phyloP scores from a whole-genome alignment of 2,888 invertebrate genomes.

The Xestia xanthographa region DNA sequence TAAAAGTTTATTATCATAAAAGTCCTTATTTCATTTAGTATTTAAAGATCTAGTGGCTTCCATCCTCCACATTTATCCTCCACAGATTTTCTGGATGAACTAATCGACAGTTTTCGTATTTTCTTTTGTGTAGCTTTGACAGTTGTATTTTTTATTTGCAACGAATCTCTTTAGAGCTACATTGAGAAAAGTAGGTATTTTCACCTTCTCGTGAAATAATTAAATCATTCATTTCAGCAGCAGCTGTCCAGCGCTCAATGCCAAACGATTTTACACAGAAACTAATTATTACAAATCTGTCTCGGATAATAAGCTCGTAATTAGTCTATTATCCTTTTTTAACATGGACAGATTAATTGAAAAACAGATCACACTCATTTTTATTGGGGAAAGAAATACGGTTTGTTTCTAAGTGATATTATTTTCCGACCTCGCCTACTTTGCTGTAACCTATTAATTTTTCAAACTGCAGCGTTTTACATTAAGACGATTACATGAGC shows the following conservation, averaged over 20 bases:
- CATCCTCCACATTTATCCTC: too few relatives aligned
- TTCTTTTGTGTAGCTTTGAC: neutral
- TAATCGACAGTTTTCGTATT: neutral
- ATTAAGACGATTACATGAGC: too few relatives aligned
- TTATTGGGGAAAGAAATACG: neutral
- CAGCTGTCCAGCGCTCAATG: constrained; percentile 20
- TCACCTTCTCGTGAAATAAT: neutral
- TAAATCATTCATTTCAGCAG: constrained; percentile 4
- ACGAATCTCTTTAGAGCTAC: neutral
- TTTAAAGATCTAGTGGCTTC: too few relatives aligned
- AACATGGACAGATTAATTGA: constrained; percentile 6
- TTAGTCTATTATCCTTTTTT: constrained; percentile 9
- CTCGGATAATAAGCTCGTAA: constrained; percentile 22
- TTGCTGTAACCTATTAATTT: constrained; percentile 1
- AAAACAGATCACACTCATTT: neutral
- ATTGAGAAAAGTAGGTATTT: neutral
- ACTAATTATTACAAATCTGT: constrained; percentile 22
- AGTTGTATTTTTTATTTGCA: neutral
- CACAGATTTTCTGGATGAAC: too few relatives aligned
- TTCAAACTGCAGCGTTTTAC: constrained; percentile 7
- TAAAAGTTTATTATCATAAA: too few relatives aligned
- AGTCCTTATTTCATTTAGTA: too few relatives aligned
- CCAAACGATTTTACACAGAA: constrained; percentile 1
- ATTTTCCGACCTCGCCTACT: constrained; percentile 13
- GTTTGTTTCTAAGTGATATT: neutral